Evolutionary conservation across 2,113 vertebrate species (phyloP), one percentile per base, ranked within the genome.

Genomic region (Gasterosteus nipponicus): DNA sequence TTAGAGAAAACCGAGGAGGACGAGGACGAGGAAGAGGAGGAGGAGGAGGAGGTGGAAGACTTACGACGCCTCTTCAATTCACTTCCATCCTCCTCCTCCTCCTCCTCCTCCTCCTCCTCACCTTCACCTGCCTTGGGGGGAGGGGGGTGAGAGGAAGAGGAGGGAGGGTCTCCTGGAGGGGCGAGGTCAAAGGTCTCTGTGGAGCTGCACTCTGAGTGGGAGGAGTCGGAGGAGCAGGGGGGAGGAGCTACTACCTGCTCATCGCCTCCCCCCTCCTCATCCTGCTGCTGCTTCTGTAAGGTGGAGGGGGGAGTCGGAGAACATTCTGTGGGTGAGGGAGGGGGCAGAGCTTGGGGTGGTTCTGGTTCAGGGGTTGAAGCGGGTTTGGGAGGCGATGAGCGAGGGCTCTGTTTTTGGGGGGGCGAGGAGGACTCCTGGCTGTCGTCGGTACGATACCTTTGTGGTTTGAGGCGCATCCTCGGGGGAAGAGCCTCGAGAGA

Each of bases 361-460:
- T 26, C 10, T 10, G 26, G 10, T 22, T 9, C 56, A 0, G 4
- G 16, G 1, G 49, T 76, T 54, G 44, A 47, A 61, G 90, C 92
- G 83, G 93, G 92, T 79, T 85, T 86, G 35, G 73, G 63, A 15
- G 86, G 83, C 0, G 86, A 56, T 0, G 63, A 63, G 22, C 75
- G 77, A 64, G 70, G 0, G 5, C 29, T 61, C 14, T 68, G 81
- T 68, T 85, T 87, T 22, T 84, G 31, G 0, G 65, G 80, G 15
- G 81, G 31, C 12, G 72, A 72, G 80, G 78, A 44, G 39, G 82
- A 47, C 0, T 51, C 75, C 70, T 83, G 86, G 80, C 77, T 95
- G 60, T 98, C 97, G 83, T 99, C 98, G 16, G 98, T 98, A 86
- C 98, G 95, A 72, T 99, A 99, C 92, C 98, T 95, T 92, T 99